Evolutionary conservation across 2,888 invertebrate genomes (phyloP), one percentile per base, ranked within the genome.

Genomic region (Platycheirus rosarum): DNA sequence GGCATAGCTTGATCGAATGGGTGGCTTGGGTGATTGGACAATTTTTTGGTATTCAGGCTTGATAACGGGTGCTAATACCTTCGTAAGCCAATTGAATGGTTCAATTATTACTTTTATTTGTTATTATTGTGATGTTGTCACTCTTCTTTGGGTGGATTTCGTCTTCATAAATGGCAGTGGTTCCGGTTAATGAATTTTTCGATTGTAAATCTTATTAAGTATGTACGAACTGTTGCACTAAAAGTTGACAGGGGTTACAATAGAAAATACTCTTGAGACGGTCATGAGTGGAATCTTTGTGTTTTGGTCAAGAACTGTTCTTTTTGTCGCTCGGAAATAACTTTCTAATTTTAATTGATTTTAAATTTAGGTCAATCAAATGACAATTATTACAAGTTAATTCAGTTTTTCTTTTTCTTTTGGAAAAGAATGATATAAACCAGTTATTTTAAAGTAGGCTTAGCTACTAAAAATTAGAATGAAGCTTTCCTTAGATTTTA

Each of bases 251-350:
- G 35, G 23, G 63, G 53, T 20, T 16, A 46, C 29, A 69, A 18
- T 16, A 9, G 29, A 26, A 49, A 0, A 13, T 5, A 53, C 8
- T 6, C 16, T n/a, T 46, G 35, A 60, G 40, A 40, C 35, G 23
- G 14, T 29, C 18, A 49, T 62, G 37, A 18, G 14, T 29, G 13
- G 48, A 48, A 55, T 20, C 8, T 46, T 18, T 35, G 18, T 51
- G 8, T 40, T 51, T 60, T 60, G 69, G 51, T 42, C 37, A 66
- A 71, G 70, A 80, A 76, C 76, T 80, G 76, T 80, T 80, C 55
- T 75, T 80, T 62, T 9, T 60, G 8, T 55, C 18, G 7, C 23
- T 53, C 26, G 26, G 26, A 66, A 62, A 35, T 46, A 66, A 75
- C 80, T 80, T 66, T 80, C 74, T 37, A 49, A n/a, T 18, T 29